phyloP scores from a whole-genome alignment of 2,113 vertebrate genomes.

The Geococcyx californianus region DNA sequence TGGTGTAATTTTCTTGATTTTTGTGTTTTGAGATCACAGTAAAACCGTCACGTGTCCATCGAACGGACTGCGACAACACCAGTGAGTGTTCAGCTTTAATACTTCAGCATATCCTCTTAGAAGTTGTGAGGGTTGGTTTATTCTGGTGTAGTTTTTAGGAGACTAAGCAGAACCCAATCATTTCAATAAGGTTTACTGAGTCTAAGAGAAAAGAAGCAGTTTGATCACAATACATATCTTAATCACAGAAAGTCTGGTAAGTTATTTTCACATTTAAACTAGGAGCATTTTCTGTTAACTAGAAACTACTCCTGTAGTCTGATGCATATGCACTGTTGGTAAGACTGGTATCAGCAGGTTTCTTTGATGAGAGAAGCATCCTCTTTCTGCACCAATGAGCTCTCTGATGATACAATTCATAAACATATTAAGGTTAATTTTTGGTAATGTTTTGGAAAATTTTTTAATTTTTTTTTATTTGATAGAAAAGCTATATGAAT shows the following conservation, averaged over 20 bases:
- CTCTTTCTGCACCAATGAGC: not conserved
- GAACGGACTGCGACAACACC: too few relatives aligned
- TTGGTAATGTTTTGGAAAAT: not conserved
- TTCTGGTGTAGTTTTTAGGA: not conserved
- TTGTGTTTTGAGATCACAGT: too few relatives aligned
- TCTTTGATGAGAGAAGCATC: not conserved
- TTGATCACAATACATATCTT: not conserved
- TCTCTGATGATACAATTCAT: not conserved
- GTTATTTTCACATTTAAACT: not conserved
- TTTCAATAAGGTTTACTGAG: not conserved
- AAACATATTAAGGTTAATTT: not conserved
- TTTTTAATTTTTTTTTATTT: not conserved
- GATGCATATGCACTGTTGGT: not conserved
- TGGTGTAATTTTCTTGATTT: too few relatives aligned
- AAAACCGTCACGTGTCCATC: too few relatives aligned
- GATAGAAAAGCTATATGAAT: not conserved
- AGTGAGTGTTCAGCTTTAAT: not conserved
- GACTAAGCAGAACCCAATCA: not conserved
- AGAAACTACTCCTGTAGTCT: not conserved
- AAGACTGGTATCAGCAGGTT: not conserved
- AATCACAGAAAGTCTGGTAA: not conserved
- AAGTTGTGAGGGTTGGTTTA: not conserved
- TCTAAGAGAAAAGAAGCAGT: not conserved
- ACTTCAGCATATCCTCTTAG: not conserved
- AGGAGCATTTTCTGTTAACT: not conserved